Base-by-base conservation (phyloP, 2,888 invertebrate genomes). In the Pterostichus niger region DNA sequence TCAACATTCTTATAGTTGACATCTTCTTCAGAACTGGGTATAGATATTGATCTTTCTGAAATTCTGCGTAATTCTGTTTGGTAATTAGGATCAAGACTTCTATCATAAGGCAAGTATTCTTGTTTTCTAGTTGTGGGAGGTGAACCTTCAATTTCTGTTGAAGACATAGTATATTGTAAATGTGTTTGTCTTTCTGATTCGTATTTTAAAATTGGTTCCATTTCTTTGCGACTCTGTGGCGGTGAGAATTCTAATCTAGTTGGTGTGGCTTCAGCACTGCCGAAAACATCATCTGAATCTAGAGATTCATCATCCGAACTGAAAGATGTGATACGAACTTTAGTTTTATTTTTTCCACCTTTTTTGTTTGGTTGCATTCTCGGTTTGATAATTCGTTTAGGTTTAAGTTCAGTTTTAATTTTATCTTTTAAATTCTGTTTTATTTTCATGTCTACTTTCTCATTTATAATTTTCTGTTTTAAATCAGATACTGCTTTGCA, bases 281-380 rank as follows among this genome's bases (percentile, higher is more conserved):
- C 95, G 87, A 95, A 95, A 0, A 95, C 95, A 88, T 95, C 95
- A 88, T 95, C 95, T 0, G 95, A 95, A 89, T 95, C 95, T 11
- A 95, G 91, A 84, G 94, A 95, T 90, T 95, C 95, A 86, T 95
- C 95, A 85, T 95, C 95, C 0, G 95, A 95, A 77, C 94, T 95
- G 86, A 95, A 95, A 0, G 95, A 95, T 2, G 95, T 95, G 44
- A 95, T 95, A 84, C 95, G 90, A 71, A 94, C 94, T 90, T 95
- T 95, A 75, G 91, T 91, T 86, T 93, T 94, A 84, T 90, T 93
- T 89, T 93, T 93, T 4, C 92, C 91, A 85, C 92, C 92, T 73
- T 92, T 91, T 86, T 92, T 92, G 49, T 89, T 90, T 0, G 93
- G 92, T 88, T 93, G 92, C 84, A 93, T 93, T 75, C 94, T 90